Evolutionary conservation across 2,113 vertebrate genomes (phyloP).

Genomic region (Thryonomys swinderianus): DNA sequence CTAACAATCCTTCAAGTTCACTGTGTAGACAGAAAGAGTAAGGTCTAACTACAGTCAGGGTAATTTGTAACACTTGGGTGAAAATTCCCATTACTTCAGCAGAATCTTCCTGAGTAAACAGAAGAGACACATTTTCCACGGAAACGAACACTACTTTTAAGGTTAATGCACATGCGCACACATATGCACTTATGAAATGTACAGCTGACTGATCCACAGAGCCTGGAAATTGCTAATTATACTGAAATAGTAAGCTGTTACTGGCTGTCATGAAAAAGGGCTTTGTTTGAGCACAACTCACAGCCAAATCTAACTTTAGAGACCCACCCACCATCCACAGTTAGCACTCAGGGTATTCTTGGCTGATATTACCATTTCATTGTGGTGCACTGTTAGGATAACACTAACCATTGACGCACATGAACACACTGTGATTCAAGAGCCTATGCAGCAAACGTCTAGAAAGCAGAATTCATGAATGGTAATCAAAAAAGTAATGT

Average conservation of each 20-base stretch:
- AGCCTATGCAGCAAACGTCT: background rate
- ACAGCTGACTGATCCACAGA: background rate
- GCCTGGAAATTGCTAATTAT: background rate
- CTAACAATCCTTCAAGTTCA: background rate
- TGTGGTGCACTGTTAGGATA: too few species aligned
- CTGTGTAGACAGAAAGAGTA: background rate
- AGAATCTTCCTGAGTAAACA: background rate
- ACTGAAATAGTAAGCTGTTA: background rate
- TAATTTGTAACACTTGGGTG: background rate
- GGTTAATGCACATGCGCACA: background rate
- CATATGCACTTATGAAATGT: background rate
- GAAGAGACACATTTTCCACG: background rate
- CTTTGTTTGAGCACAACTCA: slow-evolving; percentile 20
- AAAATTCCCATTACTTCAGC: background rate
- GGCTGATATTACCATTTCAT: too few species aligned
- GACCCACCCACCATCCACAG: background rate
- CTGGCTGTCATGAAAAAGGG: background rate
- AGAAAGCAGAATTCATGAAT: slow-evolving; percentile 19
- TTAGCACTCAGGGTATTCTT: background rate
- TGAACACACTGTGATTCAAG: background rate
- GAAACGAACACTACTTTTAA: slow-evolving; percentile 1
- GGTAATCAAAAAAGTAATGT: background rate
- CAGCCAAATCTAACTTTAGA: slow-evolving; percentile 42
- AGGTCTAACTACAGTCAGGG: background rate
- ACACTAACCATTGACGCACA: background rate